These are phyloP conservation scores for Heliconius sara DNA, from an alignment of 2,888 invertebrate species.

Conservation along the genomic window DNA sequence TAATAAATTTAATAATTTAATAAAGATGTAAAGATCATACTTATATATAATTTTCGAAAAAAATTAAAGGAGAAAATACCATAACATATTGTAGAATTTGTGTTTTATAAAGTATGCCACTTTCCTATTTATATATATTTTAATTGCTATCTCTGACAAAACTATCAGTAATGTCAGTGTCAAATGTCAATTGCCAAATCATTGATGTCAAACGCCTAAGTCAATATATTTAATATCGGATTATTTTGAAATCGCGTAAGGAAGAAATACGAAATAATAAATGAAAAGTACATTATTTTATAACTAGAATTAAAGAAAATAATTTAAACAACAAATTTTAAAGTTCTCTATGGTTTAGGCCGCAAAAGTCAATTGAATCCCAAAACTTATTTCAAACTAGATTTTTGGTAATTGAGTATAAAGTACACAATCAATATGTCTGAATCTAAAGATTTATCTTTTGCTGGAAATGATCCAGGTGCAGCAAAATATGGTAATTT, in stretches of 20 bases:
- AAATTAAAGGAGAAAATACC: too few relatives aligned
- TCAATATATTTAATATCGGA: too few relatives aligned
- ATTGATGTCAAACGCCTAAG: background rate
- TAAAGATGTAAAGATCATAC: too few relatives aligned
- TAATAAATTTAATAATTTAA: too few relatives aligned
- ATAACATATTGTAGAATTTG: too few relatives aligned
- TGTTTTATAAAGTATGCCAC: too few relatives aligned
- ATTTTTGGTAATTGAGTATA: background rate
- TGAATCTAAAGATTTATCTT: slow-evolving; percentile 51
- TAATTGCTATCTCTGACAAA: background rate
- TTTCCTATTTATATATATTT: background rate
- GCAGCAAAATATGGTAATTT: slow-evolving; percentile 92
- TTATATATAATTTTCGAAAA: too few relatives aligned
- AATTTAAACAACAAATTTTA: background rate
- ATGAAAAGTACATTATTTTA: background rate
- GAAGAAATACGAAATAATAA: background rate
- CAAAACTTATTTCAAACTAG: background rate
- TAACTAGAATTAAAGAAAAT: background rate
- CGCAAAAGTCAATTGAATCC: background rate
- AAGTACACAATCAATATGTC: slow-evolving; percentile 3
- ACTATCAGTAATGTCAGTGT: slow-evolving; percentile 6
- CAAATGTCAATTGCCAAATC: background rate
- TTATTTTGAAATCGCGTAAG: background rate
- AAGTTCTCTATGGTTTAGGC: background rate
- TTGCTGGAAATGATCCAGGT: slow-evolving; percentile 87